Evolutionary conservation across 2,888 invertebrate genomes (phyloP).

Genomic region (Chesias legatella): DNA sequence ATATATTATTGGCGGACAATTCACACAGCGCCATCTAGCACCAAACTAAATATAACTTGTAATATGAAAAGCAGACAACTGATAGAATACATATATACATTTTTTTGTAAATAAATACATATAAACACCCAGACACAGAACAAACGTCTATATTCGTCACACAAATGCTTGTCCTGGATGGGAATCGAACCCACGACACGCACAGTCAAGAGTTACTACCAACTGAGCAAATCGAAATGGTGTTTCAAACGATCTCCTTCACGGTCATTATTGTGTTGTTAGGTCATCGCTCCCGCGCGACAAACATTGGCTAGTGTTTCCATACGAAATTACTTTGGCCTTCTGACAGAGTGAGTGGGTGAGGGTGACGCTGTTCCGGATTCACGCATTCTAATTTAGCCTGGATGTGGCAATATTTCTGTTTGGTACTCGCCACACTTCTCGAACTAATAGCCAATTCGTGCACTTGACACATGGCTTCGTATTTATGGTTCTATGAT

Average conservation of each 20-base stretch:
- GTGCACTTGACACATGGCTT: not conserved
- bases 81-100: no score
- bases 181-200: no score
- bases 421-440: conserved; percentile 18
- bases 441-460: not conserved
- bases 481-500: not conserved
- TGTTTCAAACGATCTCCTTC: conserved; percentile 5
- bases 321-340: conserved; percentile 53
- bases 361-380: conserved; percentile 30
- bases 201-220: no score
- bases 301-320: conserved; percentile 47
- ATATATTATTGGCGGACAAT: no score
- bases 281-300: conserved; percentile 52
- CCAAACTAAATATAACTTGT: no score
- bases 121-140: no score
- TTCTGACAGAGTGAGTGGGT: conserved; percentile 43
- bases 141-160: no score
- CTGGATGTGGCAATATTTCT: conserved; percentile 15
- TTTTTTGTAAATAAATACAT: no score
- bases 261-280: conserved; percentile 37
- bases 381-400: conserved; percentile 20
- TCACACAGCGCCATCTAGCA: no score
- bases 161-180: no score
- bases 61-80: no score
- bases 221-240: conserved; percentile 1